Conservation (phyloP, 2,113 vertebrate species). For the Eurypyga helias region DNA sequence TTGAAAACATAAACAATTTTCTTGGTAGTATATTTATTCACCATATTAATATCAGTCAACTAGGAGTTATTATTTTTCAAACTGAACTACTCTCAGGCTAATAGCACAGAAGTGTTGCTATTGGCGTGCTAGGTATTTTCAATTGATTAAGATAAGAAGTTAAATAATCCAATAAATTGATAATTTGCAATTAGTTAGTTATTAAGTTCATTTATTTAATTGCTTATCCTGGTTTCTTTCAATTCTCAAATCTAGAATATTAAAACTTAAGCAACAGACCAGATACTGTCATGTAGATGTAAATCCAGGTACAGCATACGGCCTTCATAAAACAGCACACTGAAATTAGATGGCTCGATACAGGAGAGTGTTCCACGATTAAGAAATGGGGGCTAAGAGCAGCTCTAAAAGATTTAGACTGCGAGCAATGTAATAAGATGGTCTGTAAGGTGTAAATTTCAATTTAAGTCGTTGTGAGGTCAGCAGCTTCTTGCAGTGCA, state of each 20-base stretch:
- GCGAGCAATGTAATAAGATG: neutral
- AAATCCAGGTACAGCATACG: neutral
- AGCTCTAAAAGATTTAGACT: neutral
- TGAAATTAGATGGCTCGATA: neutral
- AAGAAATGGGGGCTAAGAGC: neutral
- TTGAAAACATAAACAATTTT: constrained; percentile 1
- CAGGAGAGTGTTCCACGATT: neutral
- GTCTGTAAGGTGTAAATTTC: neutral
- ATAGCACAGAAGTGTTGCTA: neutral
- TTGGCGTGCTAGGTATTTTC: neutral
- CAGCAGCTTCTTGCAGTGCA: neutral
- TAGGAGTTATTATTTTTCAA: neutral
- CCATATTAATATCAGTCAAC: neutral
- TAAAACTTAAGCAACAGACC: neutral
- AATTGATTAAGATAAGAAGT: neutral
- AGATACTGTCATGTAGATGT: neutral
- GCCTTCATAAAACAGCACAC: neutral
- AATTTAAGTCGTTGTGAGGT: neutral
- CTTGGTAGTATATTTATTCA: neutral
- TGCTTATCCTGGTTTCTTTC: neutral
- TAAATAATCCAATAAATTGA: neutral
- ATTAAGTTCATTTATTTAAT: neutral
- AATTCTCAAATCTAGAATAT: neutral
- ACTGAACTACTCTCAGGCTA: neutral
- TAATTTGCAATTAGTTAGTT: neutral